Base-by-base conservation (phyloP, 2,888 invertebrate species). In the Orthosia gothica region DNA sequence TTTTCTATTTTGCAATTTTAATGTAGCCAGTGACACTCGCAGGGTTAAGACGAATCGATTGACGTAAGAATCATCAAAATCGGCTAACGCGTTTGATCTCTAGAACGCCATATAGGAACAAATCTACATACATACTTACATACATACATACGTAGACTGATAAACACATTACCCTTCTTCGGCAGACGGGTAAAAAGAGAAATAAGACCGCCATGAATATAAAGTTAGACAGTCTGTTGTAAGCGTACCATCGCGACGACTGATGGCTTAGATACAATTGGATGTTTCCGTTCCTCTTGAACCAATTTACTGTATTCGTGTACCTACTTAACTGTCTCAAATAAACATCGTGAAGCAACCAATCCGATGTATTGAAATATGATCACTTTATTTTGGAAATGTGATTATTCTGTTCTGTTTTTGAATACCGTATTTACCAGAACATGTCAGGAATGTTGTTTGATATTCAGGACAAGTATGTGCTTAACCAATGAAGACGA, bases 261-360 rank as follows among this genome's bases (percentile, higher is more conserved):
- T 61, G 74, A 82, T 81, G 90, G 90, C 91, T 93, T 92, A 89
- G 88, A 89, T 90, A 92, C 94, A 95, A 95, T 95, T 95, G 95
- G 93, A 86, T 89, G 91, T 91, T 93, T 95, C 95, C 95, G 95
- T 88, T 93, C 86, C 91, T 88, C 90, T 92, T 91, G 91, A 93
- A 93, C 91, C 91, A 91, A 93, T 92, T 92, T 89, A 90, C 86
- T 89, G 86, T 87, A 87, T 87, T 85, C 86, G 81, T 71, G 75
- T 85, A 87, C 78, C 69, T 79, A 81, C 86, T 81, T 84, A 83
- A 78, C 77, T 82, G 70, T 77, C 80, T 79, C 78, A 84, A 84
- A 87, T 86, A 72, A 82, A 83, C 74, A 78, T 70, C 62, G 67
- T 73, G 76, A 76, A 75, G 74, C 65, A 64, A 73, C 65, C 70